Evolutionary conservation across 2,888 invertebrate species (phyloP).

Genomic region (Meta bourneti): DNA sequence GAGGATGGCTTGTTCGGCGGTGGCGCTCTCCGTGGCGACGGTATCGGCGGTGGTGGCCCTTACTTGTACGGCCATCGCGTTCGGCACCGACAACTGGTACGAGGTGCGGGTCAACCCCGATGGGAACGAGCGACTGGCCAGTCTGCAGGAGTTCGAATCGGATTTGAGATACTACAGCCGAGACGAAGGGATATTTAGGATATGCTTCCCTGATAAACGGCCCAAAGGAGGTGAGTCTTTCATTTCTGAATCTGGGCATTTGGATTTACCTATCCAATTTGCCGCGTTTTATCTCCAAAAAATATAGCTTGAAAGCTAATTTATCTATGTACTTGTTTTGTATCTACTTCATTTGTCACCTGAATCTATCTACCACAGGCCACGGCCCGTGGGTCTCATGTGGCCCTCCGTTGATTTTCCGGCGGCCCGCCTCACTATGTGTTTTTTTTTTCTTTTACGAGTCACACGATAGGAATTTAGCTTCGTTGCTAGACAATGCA

Average conservation of each 20-base stretch:
- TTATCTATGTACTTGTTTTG: too few relatives aligned
- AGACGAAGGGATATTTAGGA: slow-evolving; percentile 95
- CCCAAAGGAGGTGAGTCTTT: slow-evolving; percentile 83
- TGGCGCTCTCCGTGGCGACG: slow-evolving; percentile 96
- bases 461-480: too few relatives aligned
- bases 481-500: too few relatives aligned
- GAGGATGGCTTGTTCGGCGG: slow-evolving; percentile 83
- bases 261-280: not conserved
- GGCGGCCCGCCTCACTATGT: too few relatives aligned
- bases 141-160: slow-evolving; percentile 84
- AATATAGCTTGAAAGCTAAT: too few relatives aligned
- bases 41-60: slow-evolving; percentile 97
- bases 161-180: slow-evolving; percentile 95
- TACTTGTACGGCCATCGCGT: slow-evolving; percentile 94
- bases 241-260: not conserved
- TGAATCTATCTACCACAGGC: too few relatives aligned
- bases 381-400: too few relatives aligned
- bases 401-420: too few relatives aligned
- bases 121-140: slow-evolving; percentile 78
- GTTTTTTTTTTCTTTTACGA: too few relatives aligned
- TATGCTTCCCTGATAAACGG: slow-evolving; percentile 95
- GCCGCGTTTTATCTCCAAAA: too few relatives aligned
- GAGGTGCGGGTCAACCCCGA: slow-evolving; percentile 90
- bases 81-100: slow-evolving; percentile 98
- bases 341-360: too few relatives aligned